Base-by-base conservation (phyloP, 2,113 vertebrate genomes). In the Leuciscus idus region DNA sequence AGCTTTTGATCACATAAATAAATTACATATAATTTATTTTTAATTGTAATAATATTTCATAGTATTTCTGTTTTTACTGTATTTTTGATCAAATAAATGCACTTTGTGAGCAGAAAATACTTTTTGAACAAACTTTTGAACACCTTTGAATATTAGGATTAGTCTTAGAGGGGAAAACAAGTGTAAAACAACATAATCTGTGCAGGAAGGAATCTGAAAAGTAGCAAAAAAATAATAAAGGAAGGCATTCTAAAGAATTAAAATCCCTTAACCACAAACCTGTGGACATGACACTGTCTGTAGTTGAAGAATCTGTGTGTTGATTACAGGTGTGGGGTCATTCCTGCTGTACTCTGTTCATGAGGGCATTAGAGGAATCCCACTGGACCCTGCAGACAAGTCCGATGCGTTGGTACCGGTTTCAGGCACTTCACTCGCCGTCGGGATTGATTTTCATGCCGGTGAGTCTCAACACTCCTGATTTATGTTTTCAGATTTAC, bases 381-480 rank as follows among this genome's bases (percentile, higher is more conserved):
- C 98, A 4, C 91, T 99, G 92, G 98, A 99, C 86, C 98, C 98
- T 73, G 95, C 90, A 0, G 98, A 99, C 92, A 99, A 98, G 90
- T 99, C 98, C 0, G 98, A 99, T 1, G 98, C 98, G 30, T 93
- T 99, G 0, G 98, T 99, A 33, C 98, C 98, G 0, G 98, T 99
- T 59, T 99, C 98, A 0, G 98, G 98, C 43, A 99, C 98, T 2
- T 98, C 98, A 0, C 91, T 99, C 85, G 98, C 98, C 0, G 98
- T 99, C 1, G 98, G 98, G 77, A 99, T 99, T 0, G 98, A 99
- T 91, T 99, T 99, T 93, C 98, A 99, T 3, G 98, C 98, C 61
- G 98, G 98, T 98, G 90, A 93, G 86, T 55, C 6, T 7, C 17
- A 73, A 46, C 17, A 70, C 17, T 21, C 9, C 8, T 72, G 36